A percentile compares a stretch with the other conserved stretches of the same genome.
Evolutionary conservation across 53 echinoderm and acorn worm genomes (phyloP).

Genomic region (Luidia sarsii): DNA sequence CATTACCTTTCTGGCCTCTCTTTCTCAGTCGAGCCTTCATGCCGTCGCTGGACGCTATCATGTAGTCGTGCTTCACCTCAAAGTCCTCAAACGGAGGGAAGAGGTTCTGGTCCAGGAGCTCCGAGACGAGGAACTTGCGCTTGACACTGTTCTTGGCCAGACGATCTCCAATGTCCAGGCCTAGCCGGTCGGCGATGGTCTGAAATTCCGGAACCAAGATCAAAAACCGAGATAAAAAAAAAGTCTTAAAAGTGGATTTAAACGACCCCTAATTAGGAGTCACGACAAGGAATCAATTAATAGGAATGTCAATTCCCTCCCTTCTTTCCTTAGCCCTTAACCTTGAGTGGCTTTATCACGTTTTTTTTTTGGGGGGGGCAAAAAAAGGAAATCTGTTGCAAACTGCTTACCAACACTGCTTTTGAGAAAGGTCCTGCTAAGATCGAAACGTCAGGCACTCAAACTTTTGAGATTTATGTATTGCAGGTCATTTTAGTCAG

Average conservation of each 20-base stretch:
- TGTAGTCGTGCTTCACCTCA: slow-evolving; percentile 52
- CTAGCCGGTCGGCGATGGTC: slow-evolving; percentile 52
- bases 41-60: slow-evolving; percentile 35
- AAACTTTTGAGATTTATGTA: too few species aligned
- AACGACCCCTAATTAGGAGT: neutral
- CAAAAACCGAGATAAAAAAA: neutral
- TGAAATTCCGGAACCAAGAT: too few species aligned
- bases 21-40: slow-evolving; percentile 34
- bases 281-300: too few species aligned
- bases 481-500: too few species aligned
- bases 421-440: too few species aligned
- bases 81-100: slow-evolving; percentile 57
- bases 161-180: slow-evolving; percentile 46
- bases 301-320: too few species aligned
- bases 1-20: slow-evolving; percentile 44
- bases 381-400: too few species aligned
- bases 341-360: too few species aligned
- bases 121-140: slow-evolving; percentile 30
- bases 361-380: too few species aligned
- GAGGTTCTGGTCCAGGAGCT: slow-evolving; percentile 19
- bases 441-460: too few species aligned
- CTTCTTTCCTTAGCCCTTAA: too few species aligned
- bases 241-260: neutral
- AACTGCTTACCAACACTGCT: too few species aligned
- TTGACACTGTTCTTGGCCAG: slow-evolving; percentile 54